A percentile compares a stretch with the other conserved stretches of the same genome.
phyloP scores from a whole-genome alignment of 2,113 vertebrate species.

The Rhea pennata region DNA sequence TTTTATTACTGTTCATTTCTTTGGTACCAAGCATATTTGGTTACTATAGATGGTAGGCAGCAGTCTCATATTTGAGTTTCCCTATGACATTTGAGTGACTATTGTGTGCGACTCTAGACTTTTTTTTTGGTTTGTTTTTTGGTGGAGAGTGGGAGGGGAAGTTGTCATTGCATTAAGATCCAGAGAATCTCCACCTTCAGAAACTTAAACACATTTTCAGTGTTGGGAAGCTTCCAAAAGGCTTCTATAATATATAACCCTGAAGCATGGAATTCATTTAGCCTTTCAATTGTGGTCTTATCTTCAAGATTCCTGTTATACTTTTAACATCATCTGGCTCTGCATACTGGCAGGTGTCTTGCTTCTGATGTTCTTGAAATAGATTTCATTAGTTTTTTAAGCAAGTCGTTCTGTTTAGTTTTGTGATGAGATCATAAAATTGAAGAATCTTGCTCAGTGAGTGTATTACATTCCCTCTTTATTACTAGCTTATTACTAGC shows the following conservation, averaged over 20 bases:
- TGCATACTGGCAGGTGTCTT: neutral
- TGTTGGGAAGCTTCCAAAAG: neutral
- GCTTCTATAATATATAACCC: neutral
- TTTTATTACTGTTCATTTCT: neutral
- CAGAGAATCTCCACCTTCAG: neutral
- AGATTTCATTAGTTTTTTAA: neutral
- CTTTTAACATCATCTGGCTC: neutral
- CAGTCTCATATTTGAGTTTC: neutral
- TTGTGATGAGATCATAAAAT: neutral
- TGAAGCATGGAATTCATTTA: accelerated
- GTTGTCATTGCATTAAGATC: neutral
- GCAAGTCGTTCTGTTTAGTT: neutral
- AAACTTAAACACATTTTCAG: neutral
- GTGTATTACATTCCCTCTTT: neutral
- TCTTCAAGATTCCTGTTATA: neutral
- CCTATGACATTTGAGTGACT: neutral
- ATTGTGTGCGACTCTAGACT: neutral
- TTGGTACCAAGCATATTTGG: neutral
- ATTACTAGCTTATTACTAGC: neutral
- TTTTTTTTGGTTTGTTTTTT: neutral
- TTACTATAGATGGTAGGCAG: neutral
- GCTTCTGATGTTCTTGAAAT: neutral
- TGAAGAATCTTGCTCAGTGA: neutral
- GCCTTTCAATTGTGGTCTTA: neutral
- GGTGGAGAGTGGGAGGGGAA: accelerated